Conservation (phyloP, 2,797 vertebrate genomes). For the Vultur gryphus region DNA sequence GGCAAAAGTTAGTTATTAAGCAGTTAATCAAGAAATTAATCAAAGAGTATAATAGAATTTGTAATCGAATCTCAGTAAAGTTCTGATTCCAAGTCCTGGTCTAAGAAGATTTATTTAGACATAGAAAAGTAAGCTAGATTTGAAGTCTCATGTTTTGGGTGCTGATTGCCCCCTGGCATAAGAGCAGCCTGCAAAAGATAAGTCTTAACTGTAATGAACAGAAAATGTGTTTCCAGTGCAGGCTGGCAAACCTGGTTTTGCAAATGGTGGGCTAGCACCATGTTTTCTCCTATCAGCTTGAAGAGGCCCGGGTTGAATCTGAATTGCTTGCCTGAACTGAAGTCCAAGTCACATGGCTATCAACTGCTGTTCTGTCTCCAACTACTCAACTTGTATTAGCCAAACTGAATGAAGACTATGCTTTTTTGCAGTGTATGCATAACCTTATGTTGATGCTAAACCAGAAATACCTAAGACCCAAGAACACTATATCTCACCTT, state of each 20-base stretch:
- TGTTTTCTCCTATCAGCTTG: background rate
- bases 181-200: background rate
- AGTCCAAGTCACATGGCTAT: background rate
- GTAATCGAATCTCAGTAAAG: background rate
- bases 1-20: background rate
- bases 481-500: background rate
- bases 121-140: background rate
- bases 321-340: background rate
- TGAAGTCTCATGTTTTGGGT: background rate
- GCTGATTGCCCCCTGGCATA: background rate
- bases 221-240: background rate
- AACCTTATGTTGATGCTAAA: background rate
- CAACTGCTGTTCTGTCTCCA: background rate
- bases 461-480: background rate
- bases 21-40: background rate
- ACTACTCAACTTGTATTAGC: background rate
- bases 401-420: background rate
- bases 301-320: background rate
- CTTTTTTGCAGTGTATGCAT: background rate
- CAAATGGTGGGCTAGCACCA: background rate
- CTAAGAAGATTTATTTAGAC: background rate
- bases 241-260: background rate
- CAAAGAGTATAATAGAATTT: background rate
- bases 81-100: background rate
- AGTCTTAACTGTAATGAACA: background rate